Conservation (phyloP, 1,140 invertebrate species). For the Teleogryllus occipitalis region DNA sequence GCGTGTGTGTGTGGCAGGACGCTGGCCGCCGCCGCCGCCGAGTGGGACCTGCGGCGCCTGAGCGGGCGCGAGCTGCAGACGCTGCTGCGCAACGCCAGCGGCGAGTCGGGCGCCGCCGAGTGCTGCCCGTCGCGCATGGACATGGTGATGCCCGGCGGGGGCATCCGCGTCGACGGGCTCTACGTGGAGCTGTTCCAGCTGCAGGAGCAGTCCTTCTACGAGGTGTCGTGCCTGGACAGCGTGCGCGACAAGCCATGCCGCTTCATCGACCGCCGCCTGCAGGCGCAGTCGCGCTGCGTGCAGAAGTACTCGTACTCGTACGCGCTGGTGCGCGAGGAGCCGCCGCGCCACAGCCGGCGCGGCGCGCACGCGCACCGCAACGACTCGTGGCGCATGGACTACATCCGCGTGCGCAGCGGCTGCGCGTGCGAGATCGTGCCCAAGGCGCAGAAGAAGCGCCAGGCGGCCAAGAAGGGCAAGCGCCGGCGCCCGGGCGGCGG, state of each 20-base stretch:
- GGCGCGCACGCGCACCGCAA: constrained; percentile 17
- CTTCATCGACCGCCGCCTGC: constrained; percentile 60
- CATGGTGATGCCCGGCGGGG: neutral
- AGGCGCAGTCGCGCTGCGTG: constrained; percentile 62
- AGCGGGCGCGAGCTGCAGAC: neutral
- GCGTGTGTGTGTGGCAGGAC: neutral
- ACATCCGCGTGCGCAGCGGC: constrained; percentile 69
- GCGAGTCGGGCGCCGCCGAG: constrained; percentile 1
- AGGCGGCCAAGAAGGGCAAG: neutral
- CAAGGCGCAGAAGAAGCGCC: neutral
- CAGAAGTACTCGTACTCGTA: constrained; percentile 78
- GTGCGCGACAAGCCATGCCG: constrained; percentile 56
- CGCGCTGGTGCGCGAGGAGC: constrained; percentile 53
- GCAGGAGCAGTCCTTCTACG: constrained; percentile 59
- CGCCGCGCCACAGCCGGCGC: constrained; percentile 29
- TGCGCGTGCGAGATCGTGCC: constrained; percentile 58
- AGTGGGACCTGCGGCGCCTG: constrained; percentile 1
- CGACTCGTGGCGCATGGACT: constrained; percentile 62
- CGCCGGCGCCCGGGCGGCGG: no score
- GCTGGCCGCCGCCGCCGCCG: neutral
- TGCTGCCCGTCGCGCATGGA: neutral
- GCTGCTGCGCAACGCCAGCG: neutral
- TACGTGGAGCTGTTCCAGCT: neutral
- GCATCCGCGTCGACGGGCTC: neutral
- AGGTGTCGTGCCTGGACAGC: constrained; percentile 63